Conservation (phyloP, 2,888 invertebrate genomes). For the Girardia tigrina region DNA sequence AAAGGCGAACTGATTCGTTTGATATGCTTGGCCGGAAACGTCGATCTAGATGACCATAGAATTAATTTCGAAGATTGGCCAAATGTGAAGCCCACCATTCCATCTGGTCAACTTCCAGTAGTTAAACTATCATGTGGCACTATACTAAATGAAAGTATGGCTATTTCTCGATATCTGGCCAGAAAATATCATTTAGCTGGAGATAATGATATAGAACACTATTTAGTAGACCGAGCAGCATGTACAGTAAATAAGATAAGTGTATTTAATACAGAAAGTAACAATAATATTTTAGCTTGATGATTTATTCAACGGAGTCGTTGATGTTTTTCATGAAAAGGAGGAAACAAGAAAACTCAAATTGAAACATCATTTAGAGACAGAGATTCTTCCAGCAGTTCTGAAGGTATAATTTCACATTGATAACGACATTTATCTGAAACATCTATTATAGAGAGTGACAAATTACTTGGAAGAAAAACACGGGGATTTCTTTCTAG, state of each 20-base stretch:
- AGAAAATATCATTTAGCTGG: conserved; percentile 28
- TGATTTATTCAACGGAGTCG: neutral
- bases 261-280: neutral
- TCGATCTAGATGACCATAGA: conserved; percentile 29
- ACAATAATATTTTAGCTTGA: neutral
- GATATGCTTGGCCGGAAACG: conserved; percentile 14
- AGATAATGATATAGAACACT: conserved; percentile 11
- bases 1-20: conserved; percentile 31
- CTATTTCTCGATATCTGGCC: conserved; percentile 28
- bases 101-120: conserved; percentile 27
- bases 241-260: neutral
- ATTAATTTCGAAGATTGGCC: conserved; percentile 30
- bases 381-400: neutral
- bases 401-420: neutral
- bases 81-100: conserved; percentile 10
- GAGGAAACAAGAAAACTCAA: neutral
- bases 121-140: conserved; percentile 13
- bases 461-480: neutral
- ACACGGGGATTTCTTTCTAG: neutral
- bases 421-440: neutral
- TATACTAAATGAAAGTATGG: conserved; percentile 31
- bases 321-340: neutral
- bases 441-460: neutral
- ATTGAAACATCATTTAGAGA: neutral
- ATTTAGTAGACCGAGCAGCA: conserved; percentile 15